Evolutionary conservation across 2,888 invertebrate genomes (phyloP).

Genomic region (Fragum sueziense): DNA sequence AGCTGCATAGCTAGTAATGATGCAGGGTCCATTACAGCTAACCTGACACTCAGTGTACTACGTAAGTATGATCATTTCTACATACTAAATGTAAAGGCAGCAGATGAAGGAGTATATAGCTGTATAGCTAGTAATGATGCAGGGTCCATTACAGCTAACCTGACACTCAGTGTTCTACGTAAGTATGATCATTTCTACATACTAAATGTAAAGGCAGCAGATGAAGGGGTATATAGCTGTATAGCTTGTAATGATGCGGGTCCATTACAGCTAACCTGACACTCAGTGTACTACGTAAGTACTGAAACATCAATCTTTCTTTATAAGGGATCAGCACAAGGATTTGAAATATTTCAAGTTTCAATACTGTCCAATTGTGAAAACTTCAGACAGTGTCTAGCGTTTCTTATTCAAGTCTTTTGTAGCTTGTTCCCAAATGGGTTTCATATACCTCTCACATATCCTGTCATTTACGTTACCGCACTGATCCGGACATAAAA

Average conservation of each 20-base stretch:
- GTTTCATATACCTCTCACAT: too few species aligned
- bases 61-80: constrained; percentile 91
- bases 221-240: constrained; percentile 96
- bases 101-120: constrained; percentile 95
- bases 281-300: constrained; percentile 87
- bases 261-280: constrained; percentile 93
- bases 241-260: constrained; percentile 96
- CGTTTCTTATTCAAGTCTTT: too few species aligned
- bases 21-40: constrained; percentile 93
- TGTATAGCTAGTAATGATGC: constrained; percentile 96
- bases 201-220: constrained; percentile 93
- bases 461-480: too few species aligned
- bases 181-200: constrained; percentile 93
- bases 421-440: too few species aligned
- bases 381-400: too few species aligned
- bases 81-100: constrained; percentile 94
- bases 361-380: too few species aligned
- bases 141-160: constrained; percentile 93
- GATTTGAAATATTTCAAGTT: too few species aligned
- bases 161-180: constrained; percentile 90
- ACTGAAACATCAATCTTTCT: too few species aligned
- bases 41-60: constrained; percentile 92
- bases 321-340: too few species aligned
- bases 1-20: constrained; percentile 96
- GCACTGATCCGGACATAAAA: too few species aligned